These are phyloP conservation scores for Odobenus rosmarus DNA, from an alignment of 2,113 vertebrate species.

Conservation along the genomic window DNA sequence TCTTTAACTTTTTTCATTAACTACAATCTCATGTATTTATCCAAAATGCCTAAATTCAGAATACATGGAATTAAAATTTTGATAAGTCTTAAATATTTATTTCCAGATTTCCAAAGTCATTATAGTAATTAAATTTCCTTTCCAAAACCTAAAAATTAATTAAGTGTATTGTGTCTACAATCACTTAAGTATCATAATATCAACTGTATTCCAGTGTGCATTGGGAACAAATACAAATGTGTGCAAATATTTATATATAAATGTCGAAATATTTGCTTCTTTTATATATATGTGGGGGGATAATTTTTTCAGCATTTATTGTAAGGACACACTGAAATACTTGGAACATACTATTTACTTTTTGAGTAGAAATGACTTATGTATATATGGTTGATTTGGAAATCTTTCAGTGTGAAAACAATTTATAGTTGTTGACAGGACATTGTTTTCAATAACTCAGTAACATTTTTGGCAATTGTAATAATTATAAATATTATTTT, in stretches of 20 bases:
- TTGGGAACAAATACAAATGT: not conserved
- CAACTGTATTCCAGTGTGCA: not conserved
- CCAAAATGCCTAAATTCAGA: not conserved
- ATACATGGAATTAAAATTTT: not conserved
- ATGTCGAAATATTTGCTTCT: not conserved
- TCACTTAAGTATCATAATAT: not conserved
- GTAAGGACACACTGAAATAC: not conserved
- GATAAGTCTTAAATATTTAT: conserved; percentile 1
- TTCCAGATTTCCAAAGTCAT: not conserved
- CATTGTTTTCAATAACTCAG: not conserved
- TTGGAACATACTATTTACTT: not conserved
- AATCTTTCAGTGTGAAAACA: not conserved
- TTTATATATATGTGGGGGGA: not conserved
- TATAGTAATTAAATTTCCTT: not conserved
- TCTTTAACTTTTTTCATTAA: not conserved
- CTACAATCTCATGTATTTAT: not conserved
- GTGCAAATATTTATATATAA: not conserved
- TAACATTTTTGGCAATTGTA: not conserved
- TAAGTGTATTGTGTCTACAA: not conserved
- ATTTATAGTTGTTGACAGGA: not conserved
- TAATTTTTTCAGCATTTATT: not conserved
- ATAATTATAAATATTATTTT: not conserved
- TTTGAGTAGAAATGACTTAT: not conserved
- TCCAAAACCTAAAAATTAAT: not conserved
- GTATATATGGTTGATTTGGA: not conserved